Conservation (phyloP, 2,113 vertebrate genomes). For the Spermophilus dauricus region DNA sequence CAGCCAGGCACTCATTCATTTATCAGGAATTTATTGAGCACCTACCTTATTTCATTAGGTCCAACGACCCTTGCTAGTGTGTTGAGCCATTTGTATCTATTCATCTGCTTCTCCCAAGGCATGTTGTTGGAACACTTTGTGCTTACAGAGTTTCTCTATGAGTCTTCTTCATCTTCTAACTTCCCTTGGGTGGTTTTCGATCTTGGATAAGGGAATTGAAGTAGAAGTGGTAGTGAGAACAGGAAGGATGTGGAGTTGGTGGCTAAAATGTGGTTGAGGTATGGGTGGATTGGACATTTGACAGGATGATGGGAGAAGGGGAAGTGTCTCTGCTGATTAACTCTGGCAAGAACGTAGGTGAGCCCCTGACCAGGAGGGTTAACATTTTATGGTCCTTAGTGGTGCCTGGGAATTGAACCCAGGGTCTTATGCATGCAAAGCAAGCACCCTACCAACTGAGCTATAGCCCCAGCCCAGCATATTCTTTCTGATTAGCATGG, state of each 20-base stretch:
- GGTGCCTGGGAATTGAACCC: no score
- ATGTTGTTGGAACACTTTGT: not conserved
- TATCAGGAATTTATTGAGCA: not conserved
- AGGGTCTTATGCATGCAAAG: no score
- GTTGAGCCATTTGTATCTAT: not conserved
- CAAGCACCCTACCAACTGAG: no score
- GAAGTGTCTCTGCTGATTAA: not conserved
- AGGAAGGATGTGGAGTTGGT: not conserved
- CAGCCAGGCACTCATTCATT: not conserved
- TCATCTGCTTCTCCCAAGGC: not conserved
- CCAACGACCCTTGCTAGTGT: not conserved
- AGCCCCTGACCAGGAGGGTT: not conserved
- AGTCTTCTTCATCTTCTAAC: not conserved
- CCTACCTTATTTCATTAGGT: not conserved
- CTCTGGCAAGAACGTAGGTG: not conserved
- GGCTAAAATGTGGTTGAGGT: not conserved
- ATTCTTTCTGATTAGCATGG: not conserved
- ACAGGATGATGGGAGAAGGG: not conserved
- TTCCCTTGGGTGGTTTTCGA: not conserved
- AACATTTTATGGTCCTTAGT: not conserved
- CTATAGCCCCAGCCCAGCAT: not conserved
- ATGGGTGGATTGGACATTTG: not conserved
- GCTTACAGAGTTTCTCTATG: not conserved
- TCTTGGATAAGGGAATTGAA: not conserved
- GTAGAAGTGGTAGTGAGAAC: slow-evolving; percentile 3